Conservation (phyloP, 2,797 vertebrate species). For the Acridotheres tristis region DNA sequence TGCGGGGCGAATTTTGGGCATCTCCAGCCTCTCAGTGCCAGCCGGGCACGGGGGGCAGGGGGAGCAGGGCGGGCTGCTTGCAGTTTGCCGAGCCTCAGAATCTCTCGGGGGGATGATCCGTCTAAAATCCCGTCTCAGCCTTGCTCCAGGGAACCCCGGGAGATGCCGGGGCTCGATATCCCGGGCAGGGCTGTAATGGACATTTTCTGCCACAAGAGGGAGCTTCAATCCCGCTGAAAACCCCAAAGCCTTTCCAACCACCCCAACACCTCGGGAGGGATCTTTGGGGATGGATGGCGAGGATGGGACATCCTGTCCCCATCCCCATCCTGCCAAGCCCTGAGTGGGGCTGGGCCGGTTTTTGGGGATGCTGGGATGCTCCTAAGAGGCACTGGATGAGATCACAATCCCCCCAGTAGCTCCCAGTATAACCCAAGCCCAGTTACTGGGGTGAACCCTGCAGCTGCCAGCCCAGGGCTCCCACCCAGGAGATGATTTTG, state of each 20-base stretch:
- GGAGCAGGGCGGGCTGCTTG: neutral
- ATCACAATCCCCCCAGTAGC: neutral
- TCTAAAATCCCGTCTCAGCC: accelerated
- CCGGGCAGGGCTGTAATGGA: neutral
- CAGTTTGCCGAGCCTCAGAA: neutral
- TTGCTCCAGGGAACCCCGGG: accelerated
- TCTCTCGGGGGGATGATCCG: too few relatives aligned
- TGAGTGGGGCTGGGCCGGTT: accelerated
- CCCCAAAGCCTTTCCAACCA: accelerated
- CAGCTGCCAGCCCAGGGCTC: neutral
- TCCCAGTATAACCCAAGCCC: neutral
- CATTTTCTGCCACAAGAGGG: constrained; percentile 21
- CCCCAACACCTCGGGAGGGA: accelerated
- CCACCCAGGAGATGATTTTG: neutral
- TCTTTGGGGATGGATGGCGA: accelerated
- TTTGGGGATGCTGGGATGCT: neutral
- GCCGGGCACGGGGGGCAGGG: too few relatives aligned
- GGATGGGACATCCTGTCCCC: too few relatives aligned
- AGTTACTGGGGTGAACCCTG: neutral
- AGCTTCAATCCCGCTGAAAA: constrained; percentile 8
- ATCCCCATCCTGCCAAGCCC: neutral
- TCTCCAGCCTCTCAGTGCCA: accelerated
- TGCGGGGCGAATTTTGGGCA: accelerated
- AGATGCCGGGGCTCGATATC: accelerated
- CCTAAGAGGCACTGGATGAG: neutral